Percentiles rank a stretch among this genome's conserved stretches.
These are phyloP conservation scores for Muricea muricata DNA, from an alignment of 92 coral and sea anemone genomes.

Conservation along the genomic window DNA sequence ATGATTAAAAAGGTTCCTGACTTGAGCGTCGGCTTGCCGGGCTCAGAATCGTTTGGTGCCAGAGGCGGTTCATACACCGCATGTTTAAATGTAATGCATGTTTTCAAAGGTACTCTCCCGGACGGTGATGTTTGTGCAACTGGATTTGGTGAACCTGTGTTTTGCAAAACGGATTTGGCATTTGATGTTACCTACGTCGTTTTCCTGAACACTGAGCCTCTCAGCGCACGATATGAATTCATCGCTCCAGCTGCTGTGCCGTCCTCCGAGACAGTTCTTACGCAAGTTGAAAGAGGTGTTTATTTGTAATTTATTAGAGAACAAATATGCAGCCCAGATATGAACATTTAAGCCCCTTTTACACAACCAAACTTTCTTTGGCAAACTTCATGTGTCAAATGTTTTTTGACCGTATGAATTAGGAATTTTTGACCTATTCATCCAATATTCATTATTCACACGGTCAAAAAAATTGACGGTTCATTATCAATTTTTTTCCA, in stretches of 20 bases:
- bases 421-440: too few relatives aligned
- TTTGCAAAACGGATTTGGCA: slow-evolving; percentile 2
- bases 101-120: neutral
- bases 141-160: slow-evolving; percentile 11
- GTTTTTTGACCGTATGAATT: too few relatives aligned
- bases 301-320: too few relatives aligned
- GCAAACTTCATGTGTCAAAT: too few relatives aligned
- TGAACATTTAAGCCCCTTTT: too few relatives aligned
- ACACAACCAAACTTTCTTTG: too few relatives aligned
- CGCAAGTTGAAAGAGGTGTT: neutral
- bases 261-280: neutral
- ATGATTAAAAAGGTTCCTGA: neutral
- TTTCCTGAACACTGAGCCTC: slow-evolving; percentile 11
- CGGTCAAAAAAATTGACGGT: too few relatives aligned
- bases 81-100: neutral
- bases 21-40: neutral
- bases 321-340: too few relatives aligned
- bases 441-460: too few relatives aligned
- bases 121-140: neutral
- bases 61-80: slow-evolving; percentile 17
- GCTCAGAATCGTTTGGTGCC: neutral
- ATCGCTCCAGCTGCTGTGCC: slow-evolving; percentile 1
- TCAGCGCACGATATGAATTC: slow-evolving; percentile 4
- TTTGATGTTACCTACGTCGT: neutral
- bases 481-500: too few relatives aligned